Evolutionary conservation across 2,888 invertebrate genomes (phyloP).

Genomic region (Ernsta delagoae): DNA sequence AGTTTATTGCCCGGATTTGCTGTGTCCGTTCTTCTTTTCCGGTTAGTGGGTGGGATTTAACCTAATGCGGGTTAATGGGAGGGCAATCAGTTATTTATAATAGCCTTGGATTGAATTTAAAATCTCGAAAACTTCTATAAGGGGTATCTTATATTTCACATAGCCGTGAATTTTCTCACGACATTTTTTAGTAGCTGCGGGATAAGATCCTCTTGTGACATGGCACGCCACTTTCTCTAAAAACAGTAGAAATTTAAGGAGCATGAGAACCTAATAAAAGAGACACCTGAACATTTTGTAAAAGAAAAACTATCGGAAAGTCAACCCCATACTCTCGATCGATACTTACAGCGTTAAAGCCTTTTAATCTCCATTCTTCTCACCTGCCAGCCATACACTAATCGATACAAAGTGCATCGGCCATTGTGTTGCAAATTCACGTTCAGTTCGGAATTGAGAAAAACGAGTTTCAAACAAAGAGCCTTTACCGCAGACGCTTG

Average conservation of each 20-base stretch:
- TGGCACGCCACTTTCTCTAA: no score
- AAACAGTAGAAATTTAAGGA: no score
- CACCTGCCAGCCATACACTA: conserved; percentile 20
- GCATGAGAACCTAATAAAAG: no score
- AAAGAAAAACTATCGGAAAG: not conserved
- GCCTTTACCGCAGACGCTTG: not conserved
- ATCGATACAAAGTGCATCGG: conserved; percentile 30
- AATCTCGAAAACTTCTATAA: no score
- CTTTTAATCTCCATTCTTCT: conserved; percentile 29
- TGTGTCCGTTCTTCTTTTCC: conserved; percentile 15
- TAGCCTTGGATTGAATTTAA: not conserved
- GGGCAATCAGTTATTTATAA: not conserved
- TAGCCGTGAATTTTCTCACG: no score
- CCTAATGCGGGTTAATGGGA: not conserved
- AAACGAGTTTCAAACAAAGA: conserved; percentile 12
- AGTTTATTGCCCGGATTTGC: conserved; percentile 30
- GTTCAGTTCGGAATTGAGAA: conserved; percentile 17
- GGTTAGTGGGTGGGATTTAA: conserved; percentile 2
- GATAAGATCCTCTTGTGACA: no score
- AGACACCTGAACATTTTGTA: not conserved
- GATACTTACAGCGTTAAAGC: conserved; percentile 9
- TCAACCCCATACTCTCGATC: not conserved
- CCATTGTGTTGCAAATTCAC: conserved; percentile 15
- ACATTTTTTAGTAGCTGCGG: no score
- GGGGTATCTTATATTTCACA: no score